Conservation (phyloP, 2,888 invertebrate species). For the Drosophila mettleri region DNA sequence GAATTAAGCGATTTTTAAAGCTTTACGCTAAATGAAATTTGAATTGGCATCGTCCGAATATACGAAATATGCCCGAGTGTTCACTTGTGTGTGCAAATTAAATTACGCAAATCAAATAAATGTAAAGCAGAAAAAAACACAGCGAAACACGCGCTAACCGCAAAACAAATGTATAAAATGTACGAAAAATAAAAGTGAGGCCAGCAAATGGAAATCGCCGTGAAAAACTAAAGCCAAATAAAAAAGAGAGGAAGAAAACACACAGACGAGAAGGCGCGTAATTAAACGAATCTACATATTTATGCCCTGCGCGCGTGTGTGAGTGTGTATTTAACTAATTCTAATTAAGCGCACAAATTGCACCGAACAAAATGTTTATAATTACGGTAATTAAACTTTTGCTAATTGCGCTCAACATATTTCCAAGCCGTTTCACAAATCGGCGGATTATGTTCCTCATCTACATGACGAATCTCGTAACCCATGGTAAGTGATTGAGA, state of each 20-base stretch:
- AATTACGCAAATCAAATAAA: constrained; percentile 79
- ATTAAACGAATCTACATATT: constrained; percentile 35
- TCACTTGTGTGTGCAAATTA: constrained; percentile 77
- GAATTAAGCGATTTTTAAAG: constrained; percentile 81
- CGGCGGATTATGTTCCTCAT: constrained; percentile 85
- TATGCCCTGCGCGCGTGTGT: constrained; percentile 2
- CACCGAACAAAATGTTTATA: constrained; percentile 83
- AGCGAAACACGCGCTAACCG: constrained; percentile 10
- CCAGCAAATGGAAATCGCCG: constrained; percentile 23
- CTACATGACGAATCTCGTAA: constrained; percentile 85
- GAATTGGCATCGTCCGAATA: constrained; percentile 63
- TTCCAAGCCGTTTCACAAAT: constrained; percentile 85
- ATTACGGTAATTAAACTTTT: constrained; percentile 85
- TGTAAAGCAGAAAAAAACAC: constrained; percentile 30
- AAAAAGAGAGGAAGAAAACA: constrained; percentile 18
- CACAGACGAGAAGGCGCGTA: constrained; percentile 34
- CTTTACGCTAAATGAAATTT: constrained; percentile 79
- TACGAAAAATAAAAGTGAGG: constrained; percentile 31
- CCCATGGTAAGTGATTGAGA: constrained; percentile 83
- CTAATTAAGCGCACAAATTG: constrained; percentile 37
- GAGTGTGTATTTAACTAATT: constrained; percentile 48
- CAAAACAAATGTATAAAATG: constrained; percentile 37
- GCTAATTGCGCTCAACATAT: constrained; percentile 84
- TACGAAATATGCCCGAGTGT: constrained; percentile 40
- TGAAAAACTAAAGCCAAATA: constrained; percentile 35